Conservation (phyloP, 1,140 invertebrate genomes). For the Orussus abietinus region DNA sequence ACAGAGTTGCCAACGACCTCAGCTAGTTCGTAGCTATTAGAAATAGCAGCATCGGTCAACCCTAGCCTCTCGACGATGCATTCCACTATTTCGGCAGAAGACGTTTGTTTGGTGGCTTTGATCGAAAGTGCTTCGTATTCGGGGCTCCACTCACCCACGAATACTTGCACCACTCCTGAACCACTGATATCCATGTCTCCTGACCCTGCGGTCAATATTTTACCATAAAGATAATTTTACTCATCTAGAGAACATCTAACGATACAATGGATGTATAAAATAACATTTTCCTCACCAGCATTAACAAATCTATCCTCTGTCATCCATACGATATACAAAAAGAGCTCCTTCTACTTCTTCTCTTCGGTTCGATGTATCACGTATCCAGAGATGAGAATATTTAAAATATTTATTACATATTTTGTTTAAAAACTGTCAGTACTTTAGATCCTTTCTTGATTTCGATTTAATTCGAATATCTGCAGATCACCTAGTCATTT, state of each 20-base stretch:
- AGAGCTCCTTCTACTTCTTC: constrained; percentile 22
- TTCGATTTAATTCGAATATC: background rate
- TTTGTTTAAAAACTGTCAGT: constrained; percentile 27
- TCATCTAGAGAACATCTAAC: too few relatives aligned
- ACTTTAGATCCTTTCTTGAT: constrained; percentile 4
- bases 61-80: constrained; percentile 78
- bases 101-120: constrained; percentile 88
- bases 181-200: constrained; percentile 47
- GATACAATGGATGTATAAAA: constrained; percentile 8
- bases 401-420: constrained; percentile 39
- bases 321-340: constrained; percentile 41
- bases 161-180: constrained; percentile 68
- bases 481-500: constrained; percentile 2
- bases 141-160: constrained; percentile 82
- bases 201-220: constrained; percentile 35
- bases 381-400: constrained; percentile 31
- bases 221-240: constrained; percentile 5
- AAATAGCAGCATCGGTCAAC: constrained; percentile 63
- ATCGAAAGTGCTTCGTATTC: constrained; percentile 88
- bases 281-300: constrained; percentile 35
- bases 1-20: constrained; percentile 82
- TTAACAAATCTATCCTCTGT: constrained; percentile 46
- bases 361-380: constrained; percentile 26
- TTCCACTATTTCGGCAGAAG: constrained; percentile 82
- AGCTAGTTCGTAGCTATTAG: constrained; percentile 80